Percentiles rank a stretch among this genome's conserved stretches.
phyloP scores from a whole-genome alignment of 2,888 invertebrate species.

The Ashinkailepas kermadecensis region DNA sequence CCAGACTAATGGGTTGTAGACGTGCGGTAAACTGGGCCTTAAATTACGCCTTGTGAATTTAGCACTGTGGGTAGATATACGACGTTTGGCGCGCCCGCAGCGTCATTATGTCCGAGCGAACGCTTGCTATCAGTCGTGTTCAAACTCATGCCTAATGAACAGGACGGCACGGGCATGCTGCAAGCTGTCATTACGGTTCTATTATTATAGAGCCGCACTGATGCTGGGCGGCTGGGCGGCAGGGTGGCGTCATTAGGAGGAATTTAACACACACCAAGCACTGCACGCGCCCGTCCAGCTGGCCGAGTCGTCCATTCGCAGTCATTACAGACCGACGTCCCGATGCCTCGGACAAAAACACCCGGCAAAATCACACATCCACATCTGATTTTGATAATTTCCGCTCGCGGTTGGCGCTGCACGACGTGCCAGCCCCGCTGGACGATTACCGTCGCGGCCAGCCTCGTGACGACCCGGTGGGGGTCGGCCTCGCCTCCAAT shows the following conservation, averaged over 20 bases:
- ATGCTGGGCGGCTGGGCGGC: background rate
- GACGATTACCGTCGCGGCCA: background rate
- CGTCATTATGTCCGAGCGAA: background rate
- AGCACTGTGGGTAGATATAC: background rate
- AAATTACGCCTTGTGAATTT: conserved; percentile 6
- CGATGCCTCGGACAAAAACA: background rate
- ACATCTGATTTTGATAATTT: conserved; percentile 1
- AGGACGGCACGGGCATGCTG: background rate
- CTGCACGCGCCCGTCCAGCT: background rate
- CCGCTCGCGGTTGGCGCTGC: background rate
- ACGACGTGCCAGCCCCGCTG: background rate
- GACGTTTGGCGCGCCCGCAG: background rate
- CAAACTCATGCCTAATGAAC: background rate
- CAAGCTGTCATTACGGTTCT: background rate
- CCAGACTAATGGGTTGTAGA: background rate
- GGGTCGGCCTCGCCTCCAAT: background rate
- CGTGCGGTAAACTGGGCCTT: background rate
- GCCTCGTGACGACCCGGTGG: background rate
- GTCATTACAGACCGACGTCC: background rate
- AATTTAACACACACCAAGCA: background rate
- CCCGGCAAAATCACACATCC: background rate
- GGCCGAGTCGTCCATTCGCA: background rate
- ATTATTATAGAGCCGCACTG: background rate
- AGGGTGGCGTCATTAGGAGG: background rate
- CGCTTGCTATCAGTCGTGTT: conserved; percentile 7